These are phyloP conservation scores for Magallana nippona DNA, from an alignment of 2,888 invertebrate genomes.

Conservation along the genomic window DNA sequence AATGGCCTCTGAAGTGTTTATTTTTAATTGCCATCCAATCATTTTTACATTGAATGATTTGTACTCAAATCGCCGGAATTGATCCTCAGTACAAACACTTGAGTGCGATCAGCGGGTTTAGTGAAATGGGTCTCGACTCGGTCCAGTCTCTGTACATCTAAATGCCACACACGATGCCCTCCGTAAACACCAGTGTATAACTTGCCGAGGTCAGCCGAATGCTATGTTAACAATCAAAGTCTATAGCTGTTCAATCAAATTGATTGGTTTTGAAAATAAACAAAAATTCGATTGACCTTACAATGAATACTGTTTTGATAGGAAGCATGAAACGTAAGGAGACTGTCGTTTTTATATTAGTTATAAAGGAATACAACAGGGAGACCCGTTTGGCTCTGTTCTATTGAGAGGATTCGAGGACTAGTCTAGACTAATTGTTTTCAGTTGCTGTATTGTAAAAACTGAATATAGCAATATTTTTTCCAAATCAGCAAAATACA, in stretches of 20 bases:
- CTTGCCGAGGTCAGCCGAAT: conserved; percentile 1
- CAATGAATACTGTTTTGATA: neutral
- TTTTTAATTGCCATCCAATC: conserved; percentile 21
- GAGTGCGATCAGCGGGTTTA: neutral
- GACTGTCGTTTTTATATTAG: neutral
- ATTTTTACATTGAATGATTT: neutral
- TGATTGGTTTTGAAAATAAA: conserved; percentile 14
- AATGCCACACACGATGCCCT: conserved; percentile 23
- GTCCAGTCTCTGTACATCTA: conserved; percentile 4
- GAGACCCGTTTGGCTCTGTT: neutral
- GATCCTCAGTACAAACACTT: conserved; percentile 17
- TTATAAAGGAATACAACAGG: neutral
- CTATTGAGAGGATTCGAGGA: neutral
- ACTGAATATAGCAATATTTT: neutral
- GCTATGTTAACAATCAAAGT: neutral
- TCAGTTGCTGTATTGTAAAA: no score
- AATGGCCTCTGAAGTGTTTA: conserved; percentile 26
- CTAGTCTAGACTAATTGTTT: no score
- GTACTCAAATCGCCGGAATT: conserved; percentile 4
- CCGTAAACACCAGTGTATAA: neutral
- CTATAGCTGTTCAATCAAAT: conserved; percentile 14
- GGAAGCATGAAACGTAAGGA: neutral
- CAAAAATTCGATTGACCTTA: neutral
- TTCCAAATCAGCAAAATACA: neutral
- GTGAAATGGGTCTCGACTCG: neutral